phyloP scores from a whole-genome alignment of 2,797 vertebrate genomes.

The Galago senegalensis region DNA sequence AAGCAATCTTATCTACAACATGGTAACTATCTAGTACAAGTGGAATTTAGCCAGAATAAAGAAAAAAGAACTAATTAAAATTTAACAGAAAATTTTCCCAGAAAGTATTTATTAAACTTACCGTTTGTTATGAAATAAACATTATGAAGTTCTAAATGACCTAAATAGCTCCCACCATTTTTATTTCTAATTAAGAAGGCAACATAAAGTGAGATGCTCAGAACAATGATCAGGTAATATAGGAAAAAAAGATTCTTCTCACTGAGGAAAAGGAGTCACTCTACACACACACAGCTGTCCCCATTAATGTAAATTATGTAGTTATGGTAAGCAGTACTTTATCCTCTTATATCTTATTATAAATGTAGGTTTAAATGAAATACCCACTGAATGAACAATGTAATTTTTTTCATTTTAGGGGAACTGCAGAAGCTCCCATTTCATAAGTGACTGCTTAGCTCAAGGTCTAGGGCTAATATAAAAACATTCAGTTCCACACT shows the following conservation, averaged over 20 bases:
- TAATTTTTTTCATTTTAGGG: not conserved
- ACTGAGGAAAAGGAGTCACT: conserved; percentile 21
- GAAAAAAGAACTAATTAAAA: conserved; percentile 10
- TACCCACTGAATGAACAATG: not conserved
- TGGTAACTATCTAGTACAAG: conserved; percentile 7
- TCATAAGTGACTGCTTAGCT: not conserved
- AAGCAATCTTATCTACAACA: conserved; percentile 49
- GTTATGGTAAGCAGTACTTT: conserved; percentile 31
- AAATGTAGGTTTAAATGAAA: conserved; percentile 58
- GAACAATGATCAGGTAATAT: not conserved
- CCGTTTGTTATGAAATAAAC: conserved; percentile 45
- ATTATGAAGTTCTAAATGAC: conserved; percentile 15
- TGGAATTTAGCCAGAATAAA: conserved; percentile 54
- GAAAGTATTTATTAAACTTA: conserved; percentile 12
- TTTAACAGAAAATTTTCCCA: conserved; percentile 51
- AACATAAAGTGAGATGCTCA: conserved; percentile 19
- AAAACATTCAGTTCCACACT: not conserved
- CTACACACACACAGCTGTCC: not conserved
- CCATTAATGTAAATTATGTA: conserved; percentile 42
- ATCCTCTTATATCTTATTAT: conserved; percentile 40
- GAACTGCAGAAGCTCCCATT: conserved; percentile 18
- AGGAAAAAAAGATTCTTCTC: conserved; percentile 35
- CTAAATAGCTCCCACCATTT: not conserved
- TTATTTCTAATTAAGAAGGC: conserved; percentile 34
- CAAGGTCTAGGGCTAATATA: conserved; percentile 1